A percentile compares a stretch with the other conserved stretches of the same genome.
Conservation (phyloP, 2,888 invertebrate genomes). For the Leptinotarsa tumamoca region DNA sequence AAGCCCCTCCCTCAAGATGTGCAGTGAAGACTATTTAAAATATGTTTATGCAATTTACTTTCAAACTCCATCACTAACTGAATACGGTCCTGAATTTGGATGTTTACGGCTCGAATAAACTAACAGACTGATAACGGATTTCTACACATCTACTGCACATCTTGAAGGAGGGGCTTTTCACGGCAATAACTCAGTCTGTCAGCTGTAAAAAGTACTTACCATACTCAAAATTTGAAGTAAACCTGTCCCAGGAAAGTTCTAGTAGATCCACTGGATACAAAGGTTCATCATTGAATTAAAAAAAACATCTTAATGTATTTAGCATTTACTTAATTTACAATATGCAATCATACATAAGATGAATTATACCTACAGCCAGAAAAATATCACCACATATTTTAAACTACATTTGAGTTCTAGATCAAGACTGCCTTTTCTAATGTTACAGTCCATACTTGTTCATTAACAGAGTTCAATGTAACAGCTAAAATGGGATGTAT, state of each 20-base stretch:
- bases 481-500: constrained; percentile 61
- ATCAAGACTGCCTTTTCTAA: constrained; percentile 63
- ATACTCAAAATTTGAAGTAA: neutral
- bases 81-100: too few relatives aligned
- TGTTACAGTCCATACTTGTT: constrained; percentile 61
- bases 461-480: constrained; percentile 62
- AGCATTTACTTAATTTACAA: constrained; percentile 68
- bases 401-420: constrained; percentile 68
- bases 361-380: constrained; percentile 68
- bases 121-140: too few relatives aligned
- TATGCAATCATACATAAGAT: constrained; percentile 68
- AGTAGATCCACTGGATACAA: constrained; percentile 17
- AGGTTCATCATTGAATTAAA: constrained; percentile 58
- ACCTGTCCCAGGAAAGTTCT: neutral
- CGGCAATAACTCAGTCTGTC: too few relatives aligned
- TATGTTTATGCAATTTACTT: too few relatives aligned
- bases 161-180: too few relatives aligned
- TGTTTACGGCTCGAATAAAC: too few relatives aligned
- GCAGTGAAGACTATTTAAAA: too few relatives aligned
- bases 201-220: constrained; percentile 16
- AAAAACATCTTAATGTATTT: constrained; percentile 64
- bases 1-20: too few relatives aligned
- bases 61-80: too few relatives aligned
- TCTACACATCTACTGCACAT: too few relatives aligned
- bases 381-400: constrained; percentile 69